These are phyloP conservation scores for Coreius guichenoti DNA, from an alignment of 2,797 vertebrate genomes.

Conservation along the genomic window DNA sequence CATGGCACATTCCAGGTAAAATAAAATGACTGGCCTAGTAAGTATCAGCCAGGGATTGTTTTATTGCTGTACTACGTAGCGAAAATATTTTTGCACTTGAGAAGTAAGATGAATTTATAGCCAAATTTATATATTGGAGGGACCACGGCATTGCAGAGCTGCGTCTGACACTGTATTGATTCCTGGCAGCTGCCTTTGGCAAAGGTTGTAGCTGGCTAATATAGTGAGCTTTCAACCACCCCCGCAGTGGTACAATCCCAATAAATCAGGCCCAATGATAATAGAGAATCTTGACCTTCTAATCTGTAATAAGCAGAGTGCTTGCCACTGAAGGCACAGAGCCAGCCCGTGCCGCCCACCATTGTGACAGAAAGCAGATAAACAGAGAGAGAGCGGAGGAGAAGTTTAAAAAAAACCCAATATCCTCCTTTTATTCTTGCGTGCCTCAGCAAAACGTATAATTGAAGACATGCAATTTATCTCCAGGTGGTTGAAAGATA, in stretches of 20 bases:
- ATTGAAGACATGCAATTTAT: conserved; percentile 15
- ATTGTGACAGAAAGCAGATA: conserved; percentile 59
- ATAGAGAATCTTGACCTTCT: conserved; percentile 74
- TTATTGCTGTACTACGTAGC: conserved; percentile 19
- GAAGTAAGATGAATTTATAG: conserved; percentile 43
- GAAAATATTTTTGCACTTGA: conserved; percentile 44
- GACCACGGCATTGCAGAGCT: conserved; percentile 46
- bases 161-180: conserved; percentile 72
- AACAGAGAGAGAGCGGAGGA: not conserved
- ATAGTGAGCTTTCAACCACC: conserved; percentile 74
- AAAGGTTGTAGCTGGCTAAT: conserved; percentile 72
- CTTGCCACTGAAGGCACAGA: conserved; percentile 60
- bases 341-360: conserved; percentile 55
- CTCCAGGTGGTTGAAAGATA: not conserved
- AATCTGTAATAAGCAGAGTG: conserved; percentile 78
- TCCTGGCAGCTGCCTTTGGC: conserved; percentile 76
- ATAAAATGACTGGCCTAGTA: conserved; percentile 27
- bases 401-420: not conserved
- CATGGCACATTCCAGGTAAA: not conserved
- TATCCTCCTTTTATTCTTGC: not conserved
- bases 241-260: conserved; percentile 60
- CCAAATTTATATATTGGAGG: conserved; percentile 50
- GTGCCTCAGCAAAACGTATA: conserved; percentile 15
- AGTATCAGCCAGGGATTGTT: conserved; percentile 31
- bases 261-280: conserved; percentile 75